Evolutionary conservation across 2,113 vertebrate species (phyloP).

Genomic region (Albula goreensis): DNA sequence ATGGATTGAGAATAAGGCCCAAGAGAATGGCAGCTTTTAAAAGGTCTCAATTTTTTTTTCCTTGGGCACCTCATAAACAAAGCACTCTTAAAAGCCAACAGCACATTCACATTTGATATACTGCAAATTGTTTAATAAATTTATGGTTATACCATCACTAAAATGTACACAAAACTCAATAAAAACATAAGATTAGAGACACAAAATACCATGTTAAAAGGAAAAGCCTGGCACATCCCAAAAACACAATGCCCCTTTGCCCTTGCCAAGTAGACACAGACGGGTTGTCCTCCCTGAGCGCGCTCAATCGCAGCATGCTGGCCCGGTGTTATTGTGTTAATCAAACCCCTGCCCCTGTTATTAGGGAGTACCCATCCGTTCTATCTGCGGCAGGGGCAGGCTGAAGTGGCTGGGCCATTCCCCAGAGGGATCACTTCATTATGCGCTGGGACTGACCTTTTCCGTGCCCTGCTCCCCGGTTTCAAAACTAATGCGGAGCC

Average conservation of each 20-base stretch:
- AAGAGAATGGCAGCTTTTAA: neutral
- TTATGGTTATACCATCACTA: neutral
- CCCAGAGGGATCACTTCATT: slow-evolving; percentile 59
- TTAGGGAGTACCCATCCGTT: neutral
- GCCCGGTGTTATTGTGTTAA: slow-evolving; percentile 1
- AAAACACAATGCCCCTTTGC: neutral
- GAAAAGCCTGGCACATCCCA: neutral
- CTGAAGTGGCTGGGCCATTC: neutral
- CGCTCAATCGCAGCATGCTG: neutral
- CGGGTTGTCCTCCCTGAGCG: neutral
- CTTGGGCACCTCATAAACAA: neutral
- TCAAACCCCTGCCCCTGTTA: neutral
- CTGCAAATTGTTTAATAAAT: neutral
- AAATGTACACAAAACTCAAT: neutral
- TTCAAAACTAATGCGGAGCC: slow-evolving; percentile 63
- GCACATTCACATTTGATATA: neutral
- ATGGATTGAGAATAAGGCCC: neutral
- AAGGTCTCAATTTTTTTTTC: slow-evolving; percentile 6
- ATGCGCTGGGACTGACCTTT: slow-evolving; percentile 63
- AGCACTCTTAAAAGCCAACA: neutral
- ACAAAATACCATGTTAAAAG: neutral
- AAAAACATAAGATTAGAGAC: neutral
- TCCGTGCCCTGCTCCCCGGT: slow-evolving; percentile 48
- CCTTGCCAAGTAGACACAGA: neutral
- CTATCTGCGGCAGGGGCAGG: neutral